Evolutionary conservation across 2,797 vertebrate species (phyloP).

Genomic region (Sebastes iracundus): DNA sequence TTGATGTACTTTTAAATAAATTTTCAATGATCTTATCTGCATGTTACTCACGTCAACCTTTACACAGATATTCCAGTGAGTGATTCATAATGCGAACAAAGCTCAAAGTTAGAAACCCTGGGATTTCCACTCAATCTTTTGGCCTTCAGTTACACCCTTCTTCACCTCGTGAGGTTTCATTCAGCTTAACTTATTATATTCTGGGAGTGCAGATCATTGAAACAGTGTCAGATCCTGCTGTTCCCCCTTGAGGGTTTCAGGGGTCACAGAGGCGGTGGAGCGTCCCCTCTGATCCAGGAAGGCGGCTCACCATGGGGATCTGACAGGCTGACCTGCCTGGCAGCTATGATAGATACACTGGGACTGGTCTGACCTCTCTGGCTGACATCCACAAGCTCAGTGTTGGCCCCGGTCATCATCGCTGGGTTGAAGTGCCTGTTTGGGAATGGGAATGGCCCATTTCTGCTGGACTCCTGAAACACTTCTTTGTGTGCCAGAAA

Average conservation of each 20-base stretch:
- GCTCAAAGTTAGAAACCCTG: background rate
- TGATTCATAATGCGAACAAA: background rate
- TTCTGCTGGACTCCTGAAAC: constrained; percentile 25
- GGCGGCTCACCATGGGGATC: constrained; percentile 59
- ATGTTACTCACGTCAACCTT: background rate
- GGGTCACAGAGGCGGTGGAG: constrained; percentile 57
- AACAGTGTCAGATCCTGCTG: constrained; percentile 29
- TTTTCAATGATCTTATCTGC: background rate
- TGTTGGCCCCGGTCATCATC: constrained; percentile 50
- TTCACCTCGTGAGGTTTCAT: constrained; percentile 21
- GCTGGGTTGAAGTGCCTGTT: constrained; percentile 43
- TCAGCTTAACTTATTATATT: constrained; percentile 29
- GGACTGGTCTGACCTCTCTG: constrained; percentile 68
- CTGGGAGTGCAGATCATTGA: constrained; percentile 28
- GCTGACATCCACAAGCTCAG: constrained; percentile 67
- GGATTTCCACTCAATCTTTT: background rate
- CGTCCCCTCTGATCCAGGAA: constrained; percentile 66
- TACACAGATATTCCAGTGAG: background rate
- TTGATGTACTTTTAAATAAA: too few species aligned
- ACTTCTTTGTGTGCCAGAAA: constrained; percentile 26
- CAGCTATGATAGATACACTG: constrained; percentile 77
- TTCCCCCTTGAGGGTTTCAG: constrained; percentile 39
- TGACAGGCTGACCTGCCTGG: constrained; percentile 76
- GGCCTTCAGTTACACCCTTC: background rate
- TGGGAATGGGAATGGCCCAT: constrained; percentile 49